phyloP scores from a whole-genome alignment of 1,140 invertebrate genomes.

The Gryllus bimaculatus region DNA sequence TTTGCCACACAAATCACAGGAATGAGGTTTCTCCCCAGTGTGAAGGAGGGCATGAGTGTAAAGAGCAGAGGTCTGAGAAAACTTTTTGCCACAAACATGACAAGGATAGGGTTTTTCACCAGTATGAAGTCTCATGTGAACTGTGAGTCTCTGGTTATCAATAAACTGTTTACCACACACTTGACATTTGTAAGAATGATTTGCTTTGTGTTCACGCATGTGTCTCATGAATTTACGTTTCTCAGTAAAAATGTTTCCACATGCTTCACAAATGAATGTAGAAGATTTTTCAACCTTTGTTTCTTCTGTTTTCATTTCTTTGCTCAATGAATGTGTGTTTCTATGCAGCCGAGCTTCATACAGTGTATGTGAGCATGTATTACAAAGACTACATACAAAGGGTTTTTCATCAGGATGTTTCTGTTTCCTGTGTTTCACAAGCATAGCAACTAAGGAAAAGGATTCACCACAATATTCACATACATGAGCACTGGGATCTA shows the following conservation, averaged over 20 bases:
- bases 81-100: slow-evolving; percentile 38
- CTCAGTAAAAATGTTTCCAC: slow-evolving; percentile 12
- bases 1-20: slow-evolving; percentile 45
- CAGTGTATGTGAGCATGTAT: slow-evolving; percentile 11
- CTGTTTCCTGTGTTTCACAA: slow-evolving; percentile 14
- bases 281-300: neutral
- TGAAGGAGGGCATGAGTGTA: slow-evolving; percentile 48
- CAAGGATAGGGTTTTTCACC: slow-evolving; percentile 49
- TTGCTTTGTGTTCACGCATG: slow-evolving; percentile 11
- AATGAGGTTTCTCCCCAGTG: slow-evolving; percentile 42
- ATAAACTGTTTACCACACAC: slow-evolving; percentile 10
- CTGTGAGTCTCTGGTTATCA: slow-evolving; percentile 9
- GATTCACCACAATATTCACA: slow-evolving; percentile 18
- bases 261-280: slow-evolving; percentile 16
- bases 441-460: neutral
- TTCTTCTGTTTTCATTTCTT: neutral
- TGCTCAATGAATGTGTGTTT: slow-evolving; percentile 8
- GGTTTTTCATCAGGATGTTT: slow-evolving; percentile 19
- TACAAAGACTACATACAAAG: slow-evolving; percentile 17
- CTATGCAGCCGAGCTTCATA: slow-evolving; percentile 16
- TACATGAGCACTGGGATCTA: slow-evolving; percentile 10
- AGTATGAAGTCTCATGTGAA: slow-evolving; percentile 56
- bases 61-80: slow-evolving; percentile 45
- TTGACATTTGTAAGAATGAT: slow-evolving; percentile 8
- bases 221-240: slow-evolving; percentile 10